These are phyloP conservation scores for Drosophila tsacasi DNA, from an alignment of 1,140 invertebrate species.

Conservation along the genomic window DNA sequence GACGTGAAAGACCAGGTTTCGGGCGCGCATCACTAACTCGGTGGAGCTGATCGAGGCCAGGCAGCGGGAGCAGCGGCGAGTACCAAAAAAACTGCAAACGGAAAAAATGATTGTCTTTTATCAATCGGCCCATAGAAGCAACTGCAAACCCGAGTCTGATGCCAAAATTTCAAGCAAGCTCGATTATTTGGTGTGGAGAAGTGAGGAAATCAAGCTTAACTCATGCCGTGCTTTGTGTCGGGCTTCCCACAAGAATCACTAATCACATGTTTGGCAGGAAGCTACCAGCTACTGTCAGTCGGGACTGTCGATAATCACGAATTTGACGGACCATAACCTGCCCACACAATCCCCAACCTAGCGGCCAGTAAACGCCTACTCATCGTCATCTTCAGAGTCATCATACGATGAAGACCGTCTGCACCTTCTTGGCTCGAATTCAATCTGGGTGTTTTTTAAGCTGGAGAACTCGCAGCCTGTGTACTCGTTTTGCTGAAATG, in stretches of 20 bases:
- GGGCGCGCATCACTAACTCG: constrained; percentile 97
- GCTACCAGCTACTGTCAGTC: constrained; percentile 31
- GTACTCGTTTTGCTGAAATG: neutral
- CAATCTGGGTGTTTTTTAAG: constrained; percentile 23
- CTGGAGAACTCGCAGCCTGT: neutral
- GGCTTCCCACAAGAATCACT: constrained; percentile 42
- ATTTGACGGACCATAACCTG: constrained; percentile 22
- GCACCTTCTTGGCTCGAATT: neutral
- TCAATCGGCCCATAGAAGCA: constrained; percentile 8
- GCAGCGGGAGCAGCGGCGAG: constrained; percentile 94
- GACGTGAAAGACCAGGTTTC: constrained; percentile 97
- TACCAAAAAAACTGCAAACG: constrained; percentile 91
- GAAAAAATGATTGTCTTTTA: constrained; percentile 35
- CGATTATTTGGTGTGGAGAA: constrained; percentile 52
- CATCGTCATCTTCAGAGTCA: constrained; percentile 43
- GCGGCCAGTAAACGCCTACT: constrained; percentile 64
- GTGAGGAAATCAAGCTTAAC: constrained; percentile 24
- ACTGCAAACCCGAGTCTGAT: neutral
- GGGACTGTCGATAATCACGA: constrained; percentile 33
- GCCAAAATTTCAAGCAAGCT: constrained; percentile 1
- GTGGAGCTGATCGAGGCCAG: constrained; percentile 95
- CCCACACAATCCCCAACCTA: constrained; percentile 4
- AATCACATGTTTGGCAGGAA: constrained; percentile 70
- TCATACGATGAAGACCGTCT: neutral
- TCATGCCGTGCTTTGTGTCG: constrained; percentile 35